Evolutionary conservation across 2,888 invertebrate genomes (phyloP), one percentile per base, ranked within the genome.

Genomic region (Melipona bicolor): DNA sequence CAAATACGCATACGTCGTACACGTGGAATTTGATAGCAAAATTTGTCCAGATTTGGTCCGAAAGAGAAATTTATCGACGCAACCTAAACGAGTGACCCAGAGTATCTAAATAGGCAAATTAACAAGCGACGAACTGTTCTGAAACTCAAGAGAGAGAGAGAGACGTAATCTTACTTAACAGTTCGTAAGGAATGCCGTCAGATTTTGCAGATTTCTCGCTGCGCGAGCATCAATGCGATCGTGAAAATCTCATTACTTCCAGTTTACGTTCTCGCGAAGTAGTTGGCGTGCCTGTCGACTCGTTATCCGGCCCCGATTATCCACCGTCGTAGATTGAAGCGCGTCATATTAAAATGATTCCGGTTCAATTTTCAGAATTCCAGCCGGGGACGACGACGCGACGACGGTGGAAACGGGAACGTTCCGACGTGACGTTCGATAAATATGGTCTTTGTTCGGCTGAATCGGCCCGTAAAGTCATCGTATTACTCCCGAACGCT

Each of bases 381-480:
- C 70, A 32, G 27, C 11, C 32, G 62, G 11, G 1, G 24, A 24
- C 3, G 24, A 24, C 32, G 21, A 21, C 13, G 24, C 21, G 15
- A 6, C 24, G 15, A 6, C 13, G 21, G 4, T 36, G 17, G 50
- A 70, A 67, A 76, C 73, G 59, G 17, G 74, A 50, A 32, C 59
- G 56, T 52, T 3, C 19, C 59, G 52, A 19, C 54, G 62, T 13
- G 52, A 19, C 54, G 62, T 13, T 32, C 50, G 64, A 70, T 77
- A 77, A 82, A 85, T 78, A 76, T 62, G 78, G 62, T 75, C 76
- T 79, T 79, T 81, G 79, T 87, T 36, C 56, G 43, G 36, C 52
- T 73, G 65, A 67, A 74, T 79, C 72, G 27, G 50, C 65, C 61
- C 50, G 77, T 64, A 70, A 84, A 85, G 68, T 81, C 62, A 50